Evolutionary conservation across 2,797 vertebrate genomes (phyloP).

Genomic region (Notoglanidium macrostoma): DNA sequence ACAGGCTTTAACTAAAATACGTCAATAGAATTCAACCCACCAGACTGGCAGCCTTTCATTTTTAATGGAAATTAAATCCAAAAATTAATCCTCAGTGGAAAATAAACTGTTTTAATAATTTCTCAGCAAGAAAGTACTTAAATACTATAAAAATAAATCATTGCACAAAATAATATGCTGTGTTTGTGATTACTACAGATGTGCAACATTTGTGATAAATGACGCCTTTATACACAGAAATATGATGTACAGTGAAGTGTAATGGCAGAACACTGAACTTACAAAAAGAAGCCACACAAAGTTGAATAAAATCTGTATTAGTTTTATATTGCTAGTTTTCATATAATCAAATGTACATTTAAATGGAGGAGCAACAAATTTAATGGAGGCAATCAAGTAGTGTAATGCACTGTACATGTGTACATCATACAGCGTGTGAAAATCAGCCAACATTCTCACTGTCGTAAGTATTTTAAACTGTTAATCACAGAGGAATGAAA

Average conservation of each 20-base stretch:
- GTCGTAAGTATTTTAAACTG: background rate
- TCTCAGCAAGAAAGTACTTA: conserved; percentile 64
- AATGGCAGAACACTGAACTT: conserved; percentile 50
- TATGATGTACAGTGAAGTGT: conserved; percentile 52
- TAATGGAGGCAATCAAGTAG: conserved; percentile 38
- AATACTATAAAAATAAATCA: conserved; percentile 83
- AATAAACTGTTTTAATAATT: conserved; percentile 69
- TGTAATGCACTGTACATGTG: conserved; percentile 45
- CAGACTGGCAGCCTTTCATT: conserved; percentile 14
- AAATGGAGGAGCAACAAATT: conserved; percentile 42
- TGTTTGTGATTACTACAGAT: conserved; percentile 65
- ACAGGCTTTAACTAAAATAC: conserved; percentile 63
- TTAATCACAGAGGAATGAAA: background rate
- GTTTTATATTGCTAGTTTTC: conserved; percentile 57
- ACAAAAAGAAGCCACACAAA: conserved; percentile 59
- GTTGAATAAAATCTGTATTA: conserved; percentile 63
- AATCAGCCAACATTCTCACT: conserved; percentile 36
- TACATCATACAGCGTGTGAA: conserved; percentile 44
- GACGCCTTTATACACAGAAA: conserved; percentile 59
- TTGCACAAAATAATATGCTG: conserved; percentile 68
- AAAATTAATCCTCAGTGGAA: conserved; percentile 55
- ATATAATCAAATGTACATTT: conserved; percentile 58
- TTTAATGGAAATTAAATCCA: conserved; percentile 20
- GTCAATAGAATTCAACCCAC: conserved; percentile 65
- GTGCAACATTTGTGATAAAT: conserved; percentile 59